Conservation (phyloP, 1,140 invertebrate species). For the Nymphalis io region DNA sequence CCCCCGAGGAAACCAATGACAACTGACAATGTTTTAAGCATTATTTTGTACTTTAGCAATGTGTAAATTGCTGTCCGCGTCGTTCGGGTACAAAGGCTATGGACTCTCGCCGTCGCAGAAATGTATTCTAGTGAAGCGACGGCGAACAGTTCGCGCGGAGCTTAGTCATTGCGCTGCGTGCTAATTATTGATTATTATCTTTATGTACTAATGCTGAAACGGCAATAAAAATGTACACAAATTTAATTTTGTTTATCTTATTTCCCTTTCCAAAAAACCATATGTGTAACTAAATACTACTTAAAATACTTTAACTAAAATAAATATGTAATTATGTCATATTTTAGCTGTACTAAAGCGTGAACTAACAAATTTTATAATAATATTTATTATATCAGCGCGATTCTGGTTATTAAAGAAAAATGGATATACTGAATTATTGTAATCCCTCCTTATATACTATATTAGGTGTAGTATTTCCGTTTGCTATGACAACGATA, state of each 20-base stretch:
- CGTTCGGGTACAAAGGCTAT: slow-evolving; percentile 4
- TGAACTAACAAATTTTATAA: too few relatives aligned
- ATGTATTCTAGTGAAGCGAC: neutral
- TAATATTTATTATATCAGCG: too few relatives aligned
- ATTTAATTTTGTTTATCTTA: slow-evolving; percentile 34
- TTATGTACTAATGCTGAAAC: slow-evolving; percentile 38
- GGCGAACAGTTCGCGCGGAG: neutral
- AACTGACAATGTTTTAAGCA: slow-evolving; percentile 12
- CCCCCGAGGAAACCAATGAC: neutral
- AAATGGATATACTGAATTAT: too few relatives aligned
- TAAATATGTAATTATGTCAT: too few relatives aligned
- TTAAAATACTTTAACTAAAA: too few relatives aligned
- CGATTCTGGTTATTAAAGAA: too few relatives aligned
- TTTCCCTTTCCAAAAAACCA: neutral
- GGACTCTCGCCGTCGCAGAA: neutral
- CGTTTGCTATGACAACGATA: too few relatives aligned
- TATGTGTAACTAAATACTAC: neutral
- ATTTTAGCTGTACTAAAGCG: too few relatives aligned
- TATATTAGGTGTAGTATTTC: too few relatives aligned
- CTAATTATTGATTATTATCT: slow-evolving; percentile 22
- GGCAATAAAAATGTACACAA: slow-evolving; percentile 47
- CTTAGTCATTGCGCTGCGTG: slow-evolving; percentile 21
- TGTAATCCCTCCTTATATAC: too few relatives aligned
- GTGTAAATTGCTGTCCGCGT: neutral
- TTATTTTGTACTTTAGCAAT: neutral